Conservation (phyloP, 2,797 vertebrate species). For the Sebastes itinus region DNA sequence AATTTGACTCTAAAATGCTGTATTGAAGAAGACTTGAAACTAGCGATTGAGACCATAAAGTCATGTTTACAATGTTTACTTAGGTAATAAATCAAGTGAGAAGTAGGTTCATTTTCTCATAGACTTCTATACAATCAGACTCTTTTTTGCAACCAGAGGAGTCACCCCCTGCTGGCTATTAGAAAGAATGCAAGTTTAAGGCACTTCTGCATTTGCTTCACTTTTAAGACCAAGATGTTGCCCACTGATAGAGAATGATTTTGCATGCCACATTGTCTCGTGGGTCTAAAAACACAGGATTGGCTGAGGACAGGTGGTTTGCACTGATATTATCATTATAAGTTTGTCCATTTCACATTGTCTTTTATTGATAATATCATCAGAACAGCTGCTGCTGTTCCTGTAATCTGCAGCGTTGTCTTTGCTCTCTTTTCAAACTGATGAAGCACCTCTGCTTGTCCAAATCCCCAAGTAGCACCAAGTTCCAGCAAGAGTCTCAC, state of each 20-base stretch:
- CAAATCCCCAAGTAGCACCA: constrained; percentile 52
- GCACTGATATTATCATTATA: constrained; percentile 18
- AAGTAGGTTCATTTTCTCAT: no score
- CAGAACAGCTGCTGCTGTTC: background rate
- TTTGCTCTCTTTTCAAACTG: constrained; percentile 23
- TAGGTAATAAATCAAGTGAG: no score
- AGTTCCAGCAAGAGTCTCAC: constrained; percentile 21
- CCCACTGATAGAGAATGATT: background rate
- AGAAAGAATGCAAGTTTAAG: no score
- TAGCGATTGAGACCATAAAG: no score
- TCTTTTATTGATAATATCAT: constrained; percentile 26
- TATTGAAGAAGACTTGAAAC: no score
- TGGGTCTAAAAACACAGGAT: background rate
- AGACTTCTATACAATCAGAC: no score
- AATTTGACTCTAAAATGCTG: no score
- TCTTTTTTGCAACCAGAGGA: no score
- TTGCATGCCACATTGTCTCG: background rate
- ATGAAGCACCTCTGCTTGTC: constrained; percentile 56
- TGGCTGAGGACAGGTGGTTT: constrained; percentile 15
- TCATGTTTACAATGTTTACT: no score
- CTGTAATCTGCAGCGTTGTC: background rate
- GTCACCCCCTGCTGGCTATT: no score
- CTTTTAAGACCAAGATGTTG: no score
- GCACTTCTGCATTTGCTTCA: no score
- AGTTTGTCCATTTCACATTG: constrained; percentile 18